phyloP scores from a whole-genome alignment of 2,113 vertebrate species.

The Larimichthys crocea region DNA sequence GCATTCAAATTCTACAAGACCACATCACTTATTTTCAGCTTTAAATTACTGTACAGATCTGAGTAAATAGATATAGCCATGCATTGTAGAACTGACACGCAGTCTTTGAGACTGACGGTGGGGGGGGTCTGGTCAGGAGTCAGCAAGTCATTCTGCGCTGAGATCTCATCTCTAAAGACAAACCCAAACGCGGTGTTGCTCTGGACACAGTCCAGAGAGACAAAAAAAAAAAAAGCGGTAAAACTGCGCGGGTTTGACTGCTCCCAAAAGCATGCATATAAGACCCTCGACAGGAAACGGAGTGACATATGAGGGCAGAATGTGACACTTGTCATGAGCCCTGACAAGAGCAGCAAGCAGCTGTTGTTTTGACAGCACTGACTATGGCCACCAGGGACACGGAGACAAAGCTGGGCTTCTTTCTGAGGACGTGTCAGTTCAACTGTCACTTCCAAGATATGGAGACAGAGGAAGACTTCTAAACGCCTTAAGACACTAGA shows the following conservation, averaged over 20 bases:
- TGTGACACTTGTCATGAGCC: slow-evolving; percentile 66
- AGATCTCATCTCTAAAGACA: slow-evolving; percentile 26
- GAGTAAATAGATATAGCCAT: slow-evolving; percentile 58
- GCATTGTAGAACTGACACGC: slow-evolving; percentile 44
- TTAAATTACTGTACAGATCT: slow-evolving; percentile 46
- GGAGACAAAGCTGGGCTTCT: slow-evolving; percentile 43
- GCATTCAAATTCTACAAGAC: slow-evolving; percentile 50
- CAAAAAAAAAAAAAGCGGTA: slow-evolving; percentile 32
- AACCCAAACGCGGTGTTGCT: neutral
- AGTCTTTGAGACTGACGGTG: slow-evolving; percentile 25
- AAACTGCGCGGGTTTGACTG: slow-evolving; percentile 31
- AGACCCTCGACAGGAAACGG: slow-evolving; percentile 31
- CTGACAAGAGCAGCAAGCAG: slow-evolving; percentile 70
- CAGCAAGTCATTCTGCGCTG: slow-evolving; percentile 21
- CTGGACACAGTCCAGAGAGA: slow-evolving; percentile 11
- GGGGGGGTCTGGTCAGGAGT: slow-evolving; percentile 17
- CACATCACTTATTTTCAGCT: slow-evolving; percentile 39
- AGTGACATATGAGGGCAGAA: slow-evolving; percentile 58
- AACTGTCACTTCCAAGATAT: slow-evolving; percentile 58
- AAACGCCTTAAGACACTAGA: slow-evolving; percentile 26
- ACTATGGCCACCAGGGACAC: slow-evolving; percentile 46
- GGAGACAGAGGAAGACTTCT: slow-evolving; percentile 54
- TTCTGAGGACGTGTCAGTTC: slow-evolving; percentile 52
- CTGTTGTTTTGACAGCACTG: slow-evolving; percentile 68
- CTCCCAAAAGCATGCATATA: slow-evolving; percentile 63